Percentiles rank a stretch among this genome's conserved stretches.
These are phyloP conservation scores for Drosophila fuyamai DNA, from an alignment of 1,140 invertebrate species.

Conservation along the genomic window DNA sequence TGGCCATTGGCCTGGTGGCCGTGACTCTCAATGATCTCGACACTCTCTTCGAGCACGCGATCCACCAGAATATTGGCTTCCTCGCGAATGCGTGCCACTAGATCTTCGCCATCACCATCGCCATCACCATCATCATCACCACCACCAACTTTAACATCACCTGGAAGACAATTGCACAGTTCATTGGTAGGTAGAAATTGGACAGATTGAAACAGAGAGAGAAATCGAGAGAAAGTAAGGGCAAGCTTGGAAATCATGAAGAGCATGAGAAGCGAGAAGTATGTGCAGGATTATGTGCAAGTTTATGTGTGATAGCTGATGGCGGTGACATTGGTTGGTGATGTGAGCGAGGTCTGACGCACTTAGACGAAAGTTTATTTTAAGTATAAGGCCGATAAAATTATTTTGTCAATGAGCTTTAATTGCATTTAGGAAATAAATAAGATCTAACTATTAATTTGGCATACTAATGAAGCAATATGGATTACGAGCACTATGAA, in stretches of 20 bases:
- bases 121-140: slow-evolving; percentile 49
- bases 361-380: slow-evolving; percentile 15
- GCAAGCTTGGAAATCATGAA: slow-evolving; percentile 65
- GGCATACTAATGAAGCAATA: slow-evolving; percentile 54
- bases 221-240: slow-evolving; percentile 6
- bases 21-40: slow-evolving; percentile 75
- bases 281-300: slow-evolving; percentile 63
- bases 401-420: slow-evolving; percentile 69
- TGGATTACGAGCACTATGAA: slow-evolving; percentile 31
- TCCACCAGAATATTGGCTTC: slow-evolving; percentile 83
- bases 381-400: slow-evolving; percentile 11
- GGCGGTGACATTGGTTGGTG: slow-evolving; percentile 63
- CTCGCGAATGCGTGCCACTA: slow-evolving; percentile 68
- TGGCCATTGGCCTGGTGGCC: slow-evolving; percentile 70
- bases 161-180: slow-evolving; percentile 80
- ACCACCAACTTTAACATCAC: slow-evolving; percentile 75
- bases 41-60: slow-evolving; percentile 81
- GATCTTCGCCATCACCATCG: slow-evolving; percentile 59
- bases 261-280: slow-evolving; percentile 53
- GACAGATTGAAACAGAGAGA: slow-evolving; percentile 51
- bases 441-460: slow-evolving; percentile 33
- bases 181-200: slow-evolving; percentile 70
- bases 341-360: slow-evolving; percentile 52
- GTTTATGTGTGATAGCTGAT: slow-evolving; percentile 49
- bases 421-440: slow-evolving; percentile 74